Conservation (phyloP, 2,113 vertebrate species). For the Sapajus apella region DNA sequence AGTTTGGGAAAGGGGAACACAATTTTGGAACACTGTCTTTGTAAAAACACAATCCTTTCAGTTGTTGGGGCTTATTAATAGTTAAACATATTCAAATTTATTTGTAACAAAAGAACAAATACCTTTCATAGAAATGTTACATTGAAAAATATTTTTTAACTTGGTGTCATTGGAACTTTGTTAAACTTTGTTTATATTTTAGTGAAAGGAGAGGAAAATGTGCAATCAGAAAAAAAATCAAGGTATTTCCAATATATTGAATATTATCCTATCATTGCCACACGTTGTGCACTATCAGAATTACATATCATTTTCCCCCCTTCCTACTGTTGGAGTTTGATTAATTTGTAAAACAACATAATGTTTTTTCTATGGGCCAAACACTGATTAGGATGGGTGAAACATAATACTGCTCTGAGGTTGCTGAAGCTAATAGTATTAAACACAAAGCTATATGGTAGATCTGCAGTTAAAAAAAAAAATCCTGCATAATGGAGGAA, state of each 20-base stretch:
- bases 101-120: not conserved
- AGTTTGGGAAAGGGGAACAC: not conserved
- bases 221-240: not conserved
- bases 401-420: not conserved
- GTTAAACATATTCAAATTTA: not conserved
- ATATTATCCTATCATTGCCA: not conserved
- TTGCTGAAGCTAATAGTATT: not conserved
- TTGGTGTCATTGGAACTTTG: not conserved
- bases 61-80: not conserved
- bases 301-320: not conserved
- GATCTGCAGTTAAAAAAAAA: not conserved
- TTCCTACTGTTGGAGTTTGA: not conserved
- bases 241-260: not conserved
- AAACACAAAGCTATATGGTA: not conserved
- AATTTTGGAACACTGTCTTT: not conserved
- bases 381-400: not conserved
- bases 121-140: not conserved
- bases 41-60: constrained; percentile 8
- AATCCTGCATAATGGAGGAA: not conserved
- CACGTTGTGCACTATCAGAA: not conserved
- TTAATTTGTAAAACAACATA: too few relatives aligned
- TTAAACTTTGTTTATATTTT: constrained; percentile 25
- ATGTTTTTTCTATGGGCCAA: not conserved
- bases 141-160: not conserved
- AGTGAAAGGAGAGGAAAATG: not conserved